Evolutionary conservation across 2,113 vertebrate species (phyloP), one percentile per base, ranked within the genome.

Genomic region (Ochotona princeps): DNA sequence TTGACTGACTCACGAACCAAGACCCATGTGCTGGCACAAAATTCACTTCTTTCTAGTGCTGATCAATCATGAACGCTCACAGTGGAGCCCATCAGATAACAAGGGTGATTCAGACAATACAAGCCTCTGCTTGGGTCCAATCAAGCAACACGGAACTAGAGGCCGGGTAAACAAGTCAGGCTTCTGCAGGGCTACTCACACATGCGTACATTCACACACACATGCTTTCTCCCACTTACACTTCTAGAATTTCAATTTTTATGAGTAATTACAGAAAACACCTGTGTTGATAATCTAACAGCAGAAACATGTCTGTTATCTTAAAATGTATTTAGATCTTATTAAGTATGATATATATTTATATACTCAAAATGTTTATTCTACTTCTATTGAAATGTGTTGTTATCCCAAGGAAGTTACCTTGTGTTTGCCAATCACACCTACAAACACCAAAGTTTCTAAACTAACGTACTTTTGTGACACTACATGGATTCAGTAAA

Each of bases 401-500:
- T 92, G 32, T 51, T 60, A 79, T 90, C 61, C 12, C 44, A 57
- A 89, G 57, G 76, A 81, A 93, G 4, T 74, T 76, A 87, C 1
- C 84, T 78, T 83, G 82, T 60, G 23, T 67, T 89, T 94, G 72
- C 57, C 86, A 92, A 75, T 87, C 92, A 95, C 20, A 87, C 6
- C 51, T 89, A 63, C 67, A 66, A 92, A 93, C 92, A 65, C 17
- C 51, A 89, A 97, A 79, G 32, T 49, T 90, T 75, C 67, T 95
- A 92, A 93, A 49, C 79, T n/a, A 0, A 87, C 92, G 83, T 95
- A 76, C 79, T 90, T 94, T 94, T 92, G 76, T 73, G 30, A 44
- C 38, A 88, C 90, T 94, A 93, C 95, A 87, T 73, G 7, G 73
- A 93, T 32, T 93, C 63, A 91, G 35, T 91, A 51, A 90, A 54